phyloP scores from a whole-genome alignment of 2,113 vertebrate species.

The Meleagris gallopavo region DNA sequence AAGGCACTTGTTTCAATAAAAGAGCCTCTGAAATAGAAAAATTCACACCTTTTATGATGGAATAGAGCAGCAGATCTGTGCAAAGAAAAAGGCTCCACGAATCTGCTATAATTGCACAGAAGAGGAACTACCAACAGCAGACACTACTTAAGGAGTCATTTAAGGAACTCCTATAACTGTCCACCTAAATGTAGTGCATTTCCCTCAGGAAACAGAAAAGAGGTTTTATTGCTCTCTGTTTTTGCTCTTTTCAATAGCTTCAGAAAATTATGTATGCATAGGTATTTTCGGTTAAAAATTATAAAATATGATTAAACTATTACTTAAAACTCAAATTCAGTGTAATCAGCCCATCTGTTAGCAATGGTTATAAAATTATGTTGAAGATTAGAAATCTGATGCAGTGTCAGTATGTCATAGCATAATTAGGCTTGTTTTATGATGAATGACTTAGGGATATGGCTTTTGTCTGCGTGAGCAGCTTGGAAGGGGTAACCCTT shows the following conservation, averaged over 20 bases:
- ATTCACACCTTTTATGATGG: background rate
- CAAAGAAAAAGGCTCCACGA: background rate
- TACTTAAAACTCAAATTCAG: conserved; percentile 58
- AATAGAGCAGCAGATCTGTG: background rate
- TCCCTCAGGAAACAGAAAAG: background rate
- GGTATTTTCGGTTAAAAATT: conserved; percentile 7
- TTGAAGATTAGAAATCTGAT: conserved; percentile 58
- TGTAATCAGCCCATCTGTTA: conserved; percentile 68
- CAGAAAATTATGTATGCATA: conserved; percentile 16
- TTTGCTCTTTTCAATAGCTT: background rate
- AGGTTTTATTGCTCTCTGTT: background rate
- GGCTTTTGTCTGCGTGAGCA: conserved; percentile 17
- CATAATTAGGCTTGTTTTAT: conserved; percentile 53
- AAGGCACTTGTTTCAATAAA: background rate
- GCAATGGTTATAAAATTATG: conserved; percentile 52
- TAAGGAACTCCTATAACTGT: background rate
- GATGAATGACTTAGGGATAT: conserved; percentile 19
- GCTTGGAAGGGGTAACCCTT: background rate
- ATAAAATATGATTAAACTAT: conserved; percentile 29
- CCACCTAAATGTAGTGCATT: background rate
- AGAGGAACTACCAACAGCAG: background rate
- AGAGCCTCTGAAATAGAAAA: conserved; percentile 26
- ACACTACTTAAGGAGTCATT: background rate
- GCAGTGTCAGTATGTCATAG: conserved; percentile 42
- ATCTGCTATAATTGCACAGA: background rate